A percentile compares a stretch with the other conserved stretches of the same genome.
These are phyloP conservation scores for cat (Felis catus) DNA, from an alignment of 2,113 vertebrate species.

Conservation along the genomic window F.catus_Fca126_mat1.0 CM031419.1:22425501-22426000, in stretches of 20 bases:
- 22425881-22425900: neutral
- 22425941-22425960: fast-evolving
- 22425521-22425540: neutral
- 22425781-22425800: neutral
- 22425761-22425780: neutral
- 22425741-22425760: too few relatives aligned
- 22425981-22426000: neutral
- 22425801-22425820: neutral
- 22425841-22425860: neutral
- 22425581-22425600: too few relatives aligned
- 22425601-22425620: too few relatives aligned
- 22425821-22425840: neutral
- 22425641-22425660: too few relatives aligned
- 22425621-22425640: too few relatives aligned
- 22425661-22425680: too few relatives aligned
- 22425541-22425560: too few relatives aligned
- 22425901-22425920: neutral
- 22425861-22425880: neutral
- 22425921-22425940: neutral
- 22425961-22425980: neutral
- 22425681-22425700: too few relatives aligned
- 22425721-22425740: too few relatives aligned
- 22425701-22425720: too few relatives aligned
- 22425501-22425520: neutral
- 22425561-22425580: too few relatives aligned